Base-by-base conservation (phyloP, 2,888 invertebrate genomes). In the Acronicta leporina region DNA sequence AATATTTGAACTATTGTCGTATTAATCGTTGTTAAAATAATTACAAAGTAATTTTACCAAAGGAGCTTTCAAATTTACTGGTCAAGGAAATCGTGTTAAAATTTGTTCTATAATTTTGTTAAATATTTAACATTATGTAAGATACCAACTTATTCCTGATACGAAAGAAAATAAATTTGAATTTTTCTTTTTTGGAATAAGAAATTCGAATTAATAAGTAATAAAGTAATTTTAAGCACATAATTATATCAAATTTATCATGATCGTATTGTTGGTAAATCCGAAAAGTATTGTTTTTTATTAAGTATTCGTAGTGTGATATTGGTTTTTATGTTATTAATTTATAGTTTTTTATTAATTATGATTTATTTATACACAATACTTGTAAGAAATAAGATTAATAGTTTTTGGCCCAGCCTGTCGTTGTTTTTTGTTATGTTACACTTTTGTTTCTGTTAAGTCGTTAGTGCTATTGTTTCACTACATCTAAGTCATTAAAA, bases 11-110 rank as follows among this genome's bases (percentile, higher is more conserved):
- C 63, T 53, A 53, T 60, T 61, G 53, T 68, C n/a, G n/a, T n/a
- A n/a, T n/a, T n/a, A 56, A 63, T 67, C 20, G 27, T 70, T 61
- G 65, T 63, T 71, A 65, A 50, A 49, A 42, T 63, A 55, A 48
- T 46, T 16, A 63, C 63, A 56, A 44, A 38, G 48, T 62, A 75
- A 77, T 67, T 75, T 83, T 81, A 84, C 83, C 84, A 84, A 84
- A 84, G 81, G 80, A 79, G 71, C 73, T 77, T 79, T 71, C 55
- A 71, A 62, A 61, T 53, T 67, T 33, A 63, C 61, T 61, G 67
- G 61, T 59, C 42, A 40, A 61, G 35, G 42, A 44, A 61, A 33
- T 59, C 40, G 46, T 63, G 11, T 47, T 48, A 11, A 52, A 44
- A 45, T 47, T 16, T 2, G 27, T 52, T 38, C 44, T 52, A 45